Conservation (phyloP, 2,113 vertebrate species). For the Proteles cristata region DNA sequence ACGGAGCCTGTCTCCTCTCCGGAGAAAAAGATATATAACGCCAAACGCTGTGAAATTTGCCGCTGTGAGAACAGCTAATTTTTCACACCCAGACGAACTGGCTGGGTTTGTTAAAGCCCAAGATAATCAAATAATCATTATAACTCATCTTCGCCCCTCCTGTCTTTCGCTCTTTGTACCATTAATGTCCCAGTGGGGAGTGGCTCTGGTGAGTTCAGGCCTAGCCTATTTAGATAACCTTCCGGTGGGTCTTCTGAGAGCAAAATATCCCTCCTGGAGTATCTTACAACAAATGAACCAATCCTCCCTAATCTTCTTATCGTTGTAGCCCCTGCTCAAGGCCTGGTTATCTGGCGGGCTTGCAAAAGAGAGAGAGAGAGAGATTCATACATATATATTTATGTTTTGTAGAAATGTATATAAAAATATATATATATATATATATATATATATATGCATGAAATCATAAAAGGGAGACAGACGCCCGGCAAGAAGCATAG, state of each 20-base stretch:
- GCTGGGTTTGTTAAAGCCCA: constrained; percentile 82
- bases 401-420: neutral
- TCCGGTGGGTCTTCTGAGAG: constrained; percentile 85
- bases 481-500: neutral
- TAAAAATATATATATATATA: neutral
- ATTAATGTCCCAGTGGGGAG: constrained; percentile 81
- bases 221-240: constrained; percentile 88
- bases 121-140: constrained; percentile 80
- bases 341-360: constrained; percentile 82
- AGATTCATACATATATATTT: constrained; percentile 43
- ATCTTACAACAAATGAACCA: constrained; percentile 86
- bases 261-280: constrained; percentile 83
- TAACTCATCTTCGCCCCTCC: constrained; percentile 70
- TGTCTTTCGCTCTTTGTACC: constrained; percentile 76
- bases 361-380: constrained; percentile 75
- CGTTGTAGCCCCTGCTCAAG: constrained; percentile 84
- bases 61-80: constrained; percentile 79
- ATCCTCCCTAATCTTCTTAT: constrained; percentile 88
- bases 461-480: constrained; percentile 58
- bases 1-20: neutral
- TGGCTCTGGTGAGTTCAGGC: constrained; percentile 81
- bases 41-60: constrained; percentile 74
- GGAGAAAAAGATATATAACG: constrained; percentile 49
- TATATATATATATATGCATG: neutral
- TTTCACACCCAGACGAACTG: constrained; percentile 79